Conservation (phyloP, 2,113 vertebrate species). For the Megaceryle maxima region DNA sequence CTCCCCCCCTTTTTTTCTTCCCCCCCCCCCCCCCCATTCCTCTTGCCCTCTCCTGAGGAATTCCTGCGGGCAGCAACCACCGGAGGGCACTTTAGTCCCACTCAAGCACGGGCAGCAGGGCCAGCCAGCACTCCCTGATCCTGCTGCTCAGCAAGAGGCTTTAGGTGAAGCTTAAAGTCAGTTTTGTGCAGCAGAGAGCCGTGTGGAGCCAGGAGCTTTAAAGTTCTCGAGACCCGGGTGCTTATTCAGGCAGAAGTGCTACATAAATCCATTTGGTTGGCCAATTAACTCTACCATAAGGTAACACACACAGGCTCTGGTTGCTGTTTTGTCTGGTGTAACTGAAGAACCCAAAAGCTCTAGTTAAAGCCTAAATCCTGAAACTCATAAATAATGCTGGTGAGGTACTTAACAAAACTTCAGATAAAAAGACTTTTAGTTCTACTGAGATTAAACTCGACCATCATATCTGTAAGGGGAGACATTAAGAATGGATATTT, state of each 20-base stretch:
- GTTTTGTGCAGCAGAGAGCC: background rate
- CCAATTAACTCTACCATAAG: background rate
- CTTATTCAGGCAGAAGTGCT: background rate
- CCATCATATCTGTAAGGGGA: background rate
- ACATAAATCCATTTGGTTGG: background rate
- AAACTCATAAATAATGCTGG: background rate
- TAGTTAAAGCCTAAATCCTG: background rate
- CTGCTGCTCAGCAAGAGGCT: background rate
- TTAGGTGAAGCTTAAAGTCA: background rate
- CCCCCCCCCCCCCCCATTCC: too few relatives aligned
- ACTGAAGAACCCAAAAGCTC: background rate
- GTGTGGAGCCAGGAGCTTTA: background rate
- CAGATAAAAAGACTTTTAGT: background rate
- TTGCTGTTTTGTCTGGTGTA: background rate
- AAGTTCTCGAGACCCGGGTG: background rate
- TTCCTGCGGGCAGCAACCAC: background rate
- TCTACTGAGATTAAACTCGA: background rate
- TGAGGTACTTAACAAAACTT: background rate
- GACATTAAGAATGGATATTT: background rate
- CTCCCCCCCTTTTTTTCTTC: too few relatives aligned
- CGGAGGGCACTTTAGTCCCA: background rate
- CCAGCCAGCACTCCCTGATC: accelerated
- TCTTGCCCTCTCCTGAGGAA: background rate
- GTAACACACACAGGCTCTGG: background rate
- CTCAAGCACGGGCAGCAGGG: accelerated